These are phyloP conservation scores for Luehdorfia chinensis DNA, from an alignment of 1,140 invertebrate species.

Conservation along the genomic window DNA sequence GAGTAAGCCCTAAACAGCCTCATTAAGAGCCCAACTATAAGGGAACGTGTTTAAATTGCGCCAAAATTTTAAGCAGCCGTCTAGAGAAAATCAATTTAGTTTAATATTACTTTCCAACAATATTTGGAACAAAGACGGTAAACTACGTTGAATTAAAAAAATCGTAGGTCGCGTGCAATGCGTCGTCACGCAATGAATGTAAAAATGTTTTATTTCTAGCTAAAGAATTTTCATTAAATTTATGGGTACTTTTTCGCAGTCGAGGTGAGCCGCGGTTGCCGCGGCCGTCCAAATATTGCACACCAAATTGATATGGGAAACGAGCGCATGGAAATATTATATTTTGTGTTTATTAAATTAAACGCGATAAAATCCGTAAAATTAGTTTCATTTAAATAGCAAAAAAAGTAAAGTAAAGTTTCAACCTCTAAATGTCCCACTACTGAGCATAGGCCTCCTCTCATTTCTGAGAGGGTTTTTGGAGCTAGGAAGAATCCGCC, in stretches of 20 bases:
- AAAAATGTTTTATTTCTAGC: constrained; percentile 42
- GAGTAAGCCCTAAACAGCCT: constrained; percentile 15
- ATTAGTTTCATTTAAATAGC: too few species aligned
- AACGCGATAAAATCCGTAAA: too few species aligned
- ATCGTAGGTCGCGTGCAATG: constrained; percentile 44
- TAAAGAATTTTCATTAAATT: constrained; percentile 43
- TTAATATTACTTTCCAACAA: too few species aligned
- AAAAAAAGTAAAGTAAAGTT: too few species aligned
- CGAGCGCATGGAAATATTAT: constrained; percentile 20
- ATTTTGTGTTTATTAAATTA: not conserved
- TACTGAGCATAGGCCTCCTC: too few species aligned
- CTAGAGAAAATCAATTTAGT: not conserved
- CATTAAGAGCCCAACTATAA: constrained; percentile 12
- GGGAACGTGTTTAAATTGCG: constrained; percentile 8
- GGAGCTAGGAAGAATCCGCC: too few species aligned
- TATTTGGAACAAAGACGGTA: constrained; percentile 12
- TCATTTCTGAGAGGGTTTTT: too few species aligned
- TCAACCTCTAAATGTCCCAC: too few species aligned
- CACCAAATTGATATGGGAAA: constrained; percentile 26
- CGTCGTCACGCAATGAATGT: constrained; percentile 48
- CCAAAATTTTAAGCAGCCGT: constrained; percentile 18
- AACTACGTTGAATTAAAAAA: constrained; percentile 45
- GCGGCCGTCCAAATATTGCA: constrained; percentile 26
- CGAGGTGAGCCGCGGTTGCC: constrained; percentile 29
- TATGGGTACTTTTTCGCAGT: constrained; percentile 34